A percentile compares a stretch with the other conserved stretches of the same genome.
phyloP scores from a whole-genome alignment of 2,113 vertebrate genomes.

The Aspiorhynchus laticeps region DNA sequence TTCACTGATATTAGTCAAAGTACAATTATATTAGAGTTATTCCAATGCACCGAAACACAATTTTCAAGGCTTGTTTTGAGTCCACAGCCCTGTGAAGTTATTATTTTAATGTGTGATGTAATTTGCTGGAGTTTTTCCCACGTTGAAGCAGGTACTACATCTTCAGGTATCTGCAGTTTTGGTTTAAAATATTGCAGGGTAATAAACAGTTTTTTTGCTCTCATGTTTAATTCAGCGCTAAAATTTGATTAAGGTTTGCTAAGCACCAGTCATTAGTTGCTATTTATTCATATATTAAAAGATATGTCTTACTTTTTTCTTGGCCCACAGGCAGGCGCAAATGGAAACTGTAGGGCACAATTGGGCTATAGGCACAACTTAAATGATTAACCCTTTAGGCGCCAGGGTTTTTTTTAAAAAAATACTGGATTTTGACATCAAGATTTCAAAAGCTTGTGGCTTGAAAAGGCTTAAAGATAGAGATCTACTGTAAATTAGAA shows the following conservation, averaged over 20 bases:
- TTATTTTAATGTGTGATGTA: background rate
- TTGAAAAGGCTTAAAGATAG: no score
- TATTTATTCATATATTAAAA: background rate
- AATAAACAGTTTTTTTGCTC: slow-evolving; percentile 6
- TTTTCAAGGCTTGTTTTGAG: slow-evolving; percentile 1
- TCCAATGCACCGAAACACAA: slow-evolving; percentile 18
- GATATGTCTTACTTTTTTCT: background rate
- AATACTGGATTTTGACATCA: no score
- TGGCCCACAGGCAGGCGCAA: background rate
- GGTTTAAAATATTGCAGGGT: background rate
- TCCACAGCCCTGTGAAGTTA: background rate
- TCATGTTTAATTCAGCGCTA: slow-evolving; percentile 1
- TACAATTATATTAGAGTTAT: slow-evolving; percentile 55
- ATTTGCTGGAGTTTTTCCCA: background rate
- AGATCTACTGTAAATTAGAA: no score
- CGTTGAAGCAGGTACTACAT: background rate
- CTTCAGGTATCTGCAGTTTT: slow-evolving; percentile 10
- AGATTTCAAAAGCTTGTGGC: no score
- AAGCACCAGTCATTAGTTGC: slow-evolving; percentile 26
- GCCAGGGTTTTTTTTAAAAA: no score
- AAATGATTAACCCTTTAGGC: no score
- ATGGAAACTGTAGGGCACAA: background rate
- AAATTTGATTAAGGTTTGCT: slow-evolving; percentile 8
- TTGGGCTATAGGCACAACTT: background rate
- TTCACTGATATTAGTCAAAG: slow-evolving; percentile 59